Evolutionary conservation across 2,113 vertebrate genomes (phyloP).

Genomic region (Spheniscus mendiculus): DNA sequence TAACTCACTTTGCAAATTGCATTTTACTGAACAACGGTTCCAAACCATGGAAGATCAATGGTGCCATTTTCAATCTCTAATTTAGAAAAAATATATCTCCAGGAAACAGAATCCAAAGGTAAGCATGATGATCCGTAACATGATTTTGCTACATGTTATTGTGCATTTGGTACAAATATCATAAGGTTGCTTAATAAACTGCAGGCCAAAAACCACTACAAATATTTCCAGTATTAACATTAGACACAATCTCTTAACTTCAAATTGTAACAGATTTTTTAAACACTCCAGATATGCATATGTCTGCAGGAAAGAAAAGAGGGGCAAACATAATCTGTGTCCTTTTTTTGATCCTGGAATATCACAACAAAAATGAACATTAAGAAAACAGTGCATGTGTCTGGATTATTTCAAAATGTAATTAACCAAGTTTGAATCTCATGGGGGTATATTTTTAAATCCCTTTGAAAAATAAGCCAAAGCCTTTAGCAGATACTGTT

Average conservation of each 20-base stretch:
- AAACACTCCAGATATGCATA: background rate
- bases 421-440: background rate
- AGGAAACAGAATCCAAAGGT: background rate
- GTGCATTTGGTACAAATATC: background rate
- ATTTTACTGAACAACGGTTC: background rate
- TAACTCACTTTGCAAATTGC: background rate
- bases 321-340: background rate
- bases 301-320: background rate
- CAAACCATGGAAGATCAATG: background rate
- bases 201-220: background rate
- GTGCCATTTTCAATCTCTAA: background rate
- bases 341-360: background rate
- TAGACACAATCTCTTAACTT: background rate
- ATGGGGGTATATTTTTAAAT: background rate
- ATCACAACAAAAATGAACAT: background rate
- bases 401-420: background rate
- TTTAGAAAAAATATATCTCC: background rate
- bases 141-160: background rate
- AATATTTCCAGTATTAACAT: background rate
- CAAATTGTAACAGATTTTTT: background rate
- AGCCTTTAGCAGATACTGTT: background rate
- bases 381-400: background rate
- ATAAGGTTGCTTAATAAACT: background rate
- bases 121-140: background rate
- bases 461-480: background rate